Conservation (phyloP, 1,140 invertebrate species). For the Heliothis virescens region DNA sequence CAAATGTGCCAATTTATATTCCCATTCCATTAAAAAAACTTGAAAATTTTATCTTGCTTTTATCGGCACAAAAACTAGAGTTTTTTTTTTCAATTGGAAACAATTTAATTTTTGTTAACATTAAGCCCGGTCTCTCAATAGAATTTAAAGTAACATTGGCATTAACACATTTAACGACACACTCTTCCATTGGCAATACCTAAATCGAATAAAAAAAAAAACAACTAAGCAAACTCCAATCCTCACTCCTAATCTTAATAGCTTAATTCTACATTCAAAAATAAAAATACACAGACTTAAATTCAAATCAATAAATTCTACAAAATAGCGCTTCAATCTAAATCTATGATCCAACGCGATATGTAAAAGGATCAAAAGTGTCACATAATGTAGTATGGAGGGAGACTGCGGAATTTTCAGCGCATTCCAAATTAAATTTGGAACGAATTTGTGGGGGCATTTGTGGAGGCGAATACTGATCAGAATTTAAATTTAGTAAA, state of each 20-base stretch:
- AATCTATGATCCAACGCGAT: conserved; percentile 28
- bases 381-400: conserved; percentile 24
- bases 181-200: too few relatives aligned
- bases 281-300: too few relatives aligned
- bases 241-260: too few relatives aligned
- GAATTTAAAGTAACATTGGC: too few relatives aligned
- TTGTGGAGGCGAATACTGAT: conserved; percentile 35
- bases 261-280: too few relatives aligned
- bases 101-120: too few relatives aligned
- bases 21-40: background rate
- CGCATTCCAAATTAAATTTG: conserved; percentile 46
- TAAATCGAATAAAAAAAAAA: too few relatives aligned
- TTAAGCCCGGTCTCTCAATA: too few relatives aligned
- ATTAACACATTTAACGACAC: too few relatives aligned
- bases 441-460: conserved; percentile 40
- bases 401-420: conserved; percentile 26
- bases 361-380: conserved; percentile 42
- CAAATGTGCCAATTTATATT: background rate
- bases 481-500: conserved; percentile 32
- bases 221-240: too few relatives aligned
- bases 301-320: background rate
- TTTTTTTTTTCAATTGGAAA: too few relatives aligned
- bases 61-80: background rate
- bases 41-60: background rate
- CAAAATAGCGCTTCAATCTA: conserved; percentile 4